These are phyloP conservation scores for Cydia strobilella DNA, from an alignment of 1,140 invertebrate genomes.

Conservation along the genomic window DNA sequence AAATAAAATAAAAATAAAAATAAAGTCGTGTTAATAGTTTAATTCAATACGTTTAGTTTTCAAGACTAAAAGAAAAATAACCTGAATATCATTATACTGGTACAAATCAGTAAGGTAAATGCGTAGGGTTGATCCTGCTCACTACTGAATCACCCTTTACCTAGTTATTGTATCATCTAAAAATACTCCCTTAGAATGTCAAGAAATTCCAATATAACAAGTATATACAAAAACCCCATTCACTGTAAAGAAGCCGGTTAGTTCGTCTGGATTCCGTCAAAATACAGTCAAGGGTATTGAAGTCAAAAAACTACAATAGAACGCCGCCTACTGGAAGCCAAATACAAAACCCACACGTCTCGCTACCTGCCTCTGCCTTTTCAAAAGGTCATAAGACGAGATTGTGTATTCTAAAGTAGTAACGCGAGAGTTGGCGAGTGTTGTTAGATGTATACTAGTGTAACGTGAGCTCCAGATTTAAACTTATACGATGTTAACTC, in stretches of 20 bases:
- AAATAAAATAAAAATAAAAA: no score
- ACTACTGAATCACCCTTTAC: no score
- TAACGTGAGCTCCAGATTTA: not conserved
- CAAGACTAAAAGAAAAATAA: no score
- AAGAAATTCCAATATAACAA: not conserved
- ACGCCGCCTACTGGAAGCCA: not conserved
- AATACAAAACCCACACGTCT: conserved; percentile 10
- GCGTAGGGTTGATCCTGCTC: no score
- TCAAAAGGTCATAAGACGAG: not conserved
- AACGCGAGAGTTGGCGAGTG: not conserved
- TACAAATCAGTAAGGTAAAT: no score
- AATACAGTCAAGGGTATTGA: not conserved
- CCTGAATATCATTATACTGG: no score
- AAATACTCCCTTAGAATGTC: not conserved
- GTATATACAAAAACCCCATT: not conserved
- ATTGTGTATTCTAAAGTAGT: not conserved
- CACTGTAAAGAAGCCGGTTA: not conserved
- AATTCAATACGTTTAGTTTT: no score
- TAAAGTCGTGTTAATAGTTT: no score
- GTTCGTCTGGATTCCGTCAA: not conserved
- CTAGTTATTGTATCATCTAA: no score
- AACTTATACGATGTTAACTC: no score
- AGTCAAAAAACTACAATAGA: conserved; percentile 3
- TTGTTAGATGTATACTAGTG: not conserved
- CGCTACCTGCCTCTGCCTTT: not conserved